These are phyloP conservation scores for Apomyelois bistriatella DNA, from an alignment of 2,888 invertebrate genomes.

Conservation along the genomic window DNA sequence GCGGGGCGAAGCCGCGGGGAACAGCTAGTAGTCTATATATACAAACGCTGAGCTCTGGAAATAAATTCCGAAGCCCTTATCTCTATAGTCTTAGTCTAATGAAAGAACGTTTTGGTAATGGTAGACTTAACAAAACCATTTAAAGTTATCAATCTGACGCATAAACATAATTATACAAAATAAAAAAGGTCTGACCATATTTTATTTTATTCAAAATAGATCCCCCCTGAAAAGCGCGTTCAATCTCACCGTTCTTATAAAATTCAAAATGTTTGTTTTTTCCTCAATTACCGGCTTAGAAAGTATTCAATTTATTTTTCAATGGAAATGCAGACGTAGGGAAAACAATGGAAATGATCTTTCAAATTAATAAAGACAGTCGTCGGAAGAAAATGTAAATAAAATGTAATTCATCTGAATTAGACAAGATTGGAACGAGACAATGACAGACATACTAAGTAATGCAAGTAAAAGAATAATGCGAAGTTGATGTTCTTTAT, in stretches of 20 bases:
- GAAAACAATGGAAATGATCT: constrained; percentile 6
- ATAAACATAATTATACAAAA: too few relatives aligned
- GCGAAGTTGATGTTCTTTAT: neutral
- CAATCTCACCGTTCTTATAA: neutral
- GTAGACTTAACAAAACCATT: too few relatives aligned
- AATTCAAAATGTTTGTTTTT: neutral
- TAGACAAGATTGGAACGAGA: constrained; percentile 3
- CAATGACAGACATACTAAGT: constrained; percentile 4
- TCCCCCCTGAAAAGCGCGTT: neutral
- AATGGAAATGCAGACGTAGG: neutral
- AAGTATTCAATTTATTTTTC: neutral
- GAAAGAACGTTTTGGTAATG: too few relatives aligned
- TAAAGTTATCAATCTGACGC: too few relatives aligned
- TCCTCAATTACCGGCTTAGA: neutral
- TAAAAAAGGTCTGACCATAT: too few relatives aligned
- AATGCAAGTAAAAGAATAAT: neutral
- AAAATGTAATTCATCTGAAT: constrained; percentile 6
- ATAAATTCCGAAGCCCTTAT: too few relatives aligned
- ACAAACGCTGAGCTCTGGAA: too few relatives aligned
- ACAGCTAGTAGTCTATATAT: too few relatives aligned
- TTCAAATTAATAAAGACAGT: constrained; percentile 12
- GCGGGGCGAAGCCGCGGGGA: too few relatives aligned
- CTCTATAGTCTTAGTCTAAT: too few relatives aligned
- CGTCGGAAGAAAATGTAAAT: neutral
- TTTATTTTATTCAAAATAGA: too few relatives aligned